Base-by-base conservation (phyloP, 2,113 vertebrate species). In the Bubo bubo region DNA sequence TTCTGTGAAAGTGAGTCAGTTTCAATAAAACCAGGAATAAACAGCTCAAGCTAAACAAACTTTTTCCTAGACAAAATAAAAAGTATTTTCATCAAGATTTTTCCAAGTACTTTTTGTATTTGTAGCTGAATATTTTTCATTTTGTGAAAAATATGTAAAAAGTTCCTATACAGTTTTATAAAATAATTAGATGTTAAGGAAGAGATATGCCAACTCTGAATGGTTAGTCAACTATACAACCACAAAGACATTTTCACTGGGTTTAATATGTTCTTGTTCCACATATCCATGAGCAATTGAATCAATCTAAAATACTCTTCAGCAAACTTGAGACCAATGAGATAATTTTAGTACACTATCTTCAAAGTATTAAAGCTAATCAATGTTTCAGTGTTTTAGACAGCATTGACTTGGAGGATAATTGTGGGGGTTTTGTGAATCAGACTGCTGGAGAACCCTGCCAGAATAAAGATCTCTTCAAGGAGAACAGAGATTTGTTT, bases 1-100 rank as follows among this genome's bases (percentile, higher is more conserved):
- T 60, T n/a, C 8, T 22, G 8, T 79, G 14, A 79, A 66, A 37
- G 8, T 2, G 2, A 41, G 26, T 30, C 1, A 0, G n/a, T 66
- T 82, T 66, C 19, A 66, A 43, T 9, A 32, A 37, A 91, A 50
- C 0, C 4, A 53, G 59, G 76, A 88, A 77, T 32, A 68, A 76
- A 47, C 13, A n/a, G 17, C 41, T 39, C 6, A 55, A 77, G 27
- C 35, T 52, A 66, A 76, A 47, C 3, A 7, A 77, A 12, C 6
- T 28, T 63, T 43, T 39, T 55, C 12, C 6, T 6, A 37, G 22
- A 41, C 41, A n/a, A 34, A 24, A 47, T 53, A 76, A 59, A 63
- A 76, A 59, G 7, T 52, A 14, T 39, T 82, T 60, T 87, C 23
- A 37, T 43, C 9, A 75, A 17, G 8, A 32, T 39, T 87, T 71